These are phyloP conservation scores for Caerostris darwini DNA, from an alignment of 1,140 invertebrate genomes.

Conservation along the genomic window DNA sequence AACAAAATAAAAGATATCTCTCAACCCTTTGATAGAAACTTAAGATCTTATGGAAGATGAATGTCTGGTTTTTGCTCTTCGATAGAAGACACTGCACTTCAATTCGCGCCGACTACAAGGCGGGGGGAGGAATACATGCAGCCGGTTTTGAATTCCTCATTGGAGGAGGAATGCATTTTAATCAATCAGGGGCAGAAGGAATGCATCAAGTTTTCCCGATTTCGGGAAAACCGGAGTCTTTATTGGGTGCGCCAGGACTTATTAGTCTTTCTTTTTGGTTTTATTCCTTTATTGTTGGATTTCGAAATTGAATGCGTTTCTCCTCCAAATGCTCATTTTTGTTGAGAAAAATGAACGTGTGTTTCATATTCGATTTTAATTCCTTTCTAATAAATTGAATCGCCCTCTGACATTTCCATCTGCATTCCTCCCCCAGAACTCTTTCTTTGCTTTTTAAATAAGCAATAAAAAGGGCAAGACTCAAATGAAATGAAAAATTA, in stretches of 20 bases:
- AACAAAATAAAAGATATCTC: not conserved
- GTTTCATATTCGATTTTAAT: not conserved
- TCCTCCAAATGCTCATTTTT: not conserved
- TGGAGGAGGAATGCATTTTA: not conserved
- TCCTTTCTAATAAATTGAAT: not conserved
- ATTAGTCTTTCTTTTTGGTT: conserved; percentile 6
- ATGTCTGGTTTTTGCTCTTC: no score
- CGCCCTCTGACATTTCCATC: no score
- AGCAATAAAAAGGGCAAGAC: no score
- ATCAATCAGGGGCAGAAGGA: not conserved
- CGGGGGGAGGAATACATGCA: no score
- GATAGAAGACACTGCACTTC: not conserved
- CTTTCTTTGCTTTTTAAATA: no score
- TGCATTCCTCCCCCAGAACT: no score
- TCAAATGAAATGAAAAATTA: no score
- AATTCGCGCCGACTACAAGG: not conserved
- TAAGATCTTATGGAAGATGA: no score
- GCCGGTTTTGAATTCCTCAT: not conserved
- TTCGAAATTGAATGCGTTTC: not conserved
- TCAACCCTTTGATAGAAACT: not conserved
- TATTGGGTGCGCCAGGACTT: not conserved
- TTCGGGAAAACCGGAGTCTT: conserved; percentile 13
- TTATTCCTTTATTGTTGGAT: not conserved
- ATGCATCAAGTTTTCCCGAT: not conserved
- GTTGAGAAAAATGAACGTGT: not conserved